Base-by-base conservation (phyloP, 2,797 vertebrate genomes). In the Cryptoprocta ferox region DNA sequence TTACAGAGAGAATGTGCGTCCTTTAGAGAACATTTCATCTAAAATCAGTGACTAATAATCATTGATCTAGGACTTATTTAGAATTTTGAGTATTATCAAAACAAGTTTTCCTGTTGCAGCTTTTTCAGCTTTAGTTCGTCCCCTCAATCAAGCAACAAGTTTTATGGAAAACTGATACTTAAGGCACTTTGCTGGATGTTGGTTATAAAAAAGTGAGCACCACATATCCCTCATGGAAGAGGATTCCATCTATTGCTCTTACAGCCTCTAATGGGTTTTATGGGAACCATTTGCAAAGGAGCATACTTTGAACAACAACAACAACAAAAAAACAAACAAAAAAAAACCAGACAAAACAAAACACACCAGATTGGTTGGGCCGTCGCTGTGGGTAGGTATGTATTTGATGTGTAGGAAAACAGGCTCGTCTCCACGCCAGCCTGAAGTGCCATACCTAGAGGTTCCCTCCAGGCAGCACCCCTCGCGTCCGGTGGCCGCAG, bases 1-100 rank as follows among this genome's bases (percentile, higher is more conserved):
- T 76, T 70, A 24, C 90, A 94, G 75, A 94, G 76, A 94, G 80
- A 91, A 59, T 80, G 50, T 91, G 30, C 92, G 76, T 86, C 48
- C 68, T 93, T 76, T 70, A 39, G 83, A 95, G 76, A 87, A 63
- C 45, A 50, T 85, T 37, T 94, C 53, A 70, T 50, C 75, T 89
- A 59, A 87, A 87, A 65, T 75, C 50, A 82, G 24, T 89, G 35
- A 21, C 14, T 37, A 35, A 71, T 95, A 26, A 28, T 87, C 53
- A 71, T 16, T 86, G 24, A 81, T 32, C n/a, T 79, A 63, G 24
- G 56, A 56, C 45, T 61, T 79, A n/a, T 61, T 63, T 65, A 81
- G 83, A 91, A 82, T 37, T 93, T 42, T 76, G 30, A 32, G 37
- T 35, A 19, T 90, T n/a, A 65, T 10, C 26, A 78, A 9, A 70